Percentiles rank a stretch among this genome's conserved stretches.
Evolutionary conservation across 2,797 vertebrate genomes (phyloP).

Genomic region (Hemibagrus guttatus): DNA sequence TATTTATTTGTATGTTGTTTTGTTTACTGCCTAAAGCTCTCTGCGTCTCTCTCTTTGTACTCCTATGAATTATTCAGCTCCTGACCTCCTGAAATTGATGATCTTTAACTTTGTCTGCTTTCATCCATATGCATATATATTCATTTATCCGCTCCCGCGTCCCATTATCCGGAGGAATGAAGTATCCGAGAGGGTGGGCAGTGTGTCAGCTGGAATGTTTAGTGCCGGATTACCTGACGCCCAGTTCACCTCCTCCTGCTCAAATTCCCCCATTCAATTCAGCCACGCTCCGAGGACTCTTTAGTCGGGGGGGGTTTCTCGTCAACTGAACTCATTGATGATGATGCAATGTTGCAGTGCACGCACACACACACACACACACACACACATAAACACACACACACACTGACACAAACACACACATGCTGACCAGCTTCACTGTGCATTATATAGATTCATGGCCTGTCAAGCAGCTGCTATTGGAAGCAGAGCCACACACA

Average conservation of each 20-base stretch:
- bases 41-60: conserved; percentile 44
- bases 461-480: conserved; percentile 1
- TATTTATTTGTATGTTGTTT: conserved; percentile 54
- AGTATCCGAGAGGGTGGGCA: conserved; percentile 26
- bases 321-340: background rate
- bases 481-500: background rate
- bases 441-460: background rate
- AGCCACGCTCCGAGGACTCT: background rate
- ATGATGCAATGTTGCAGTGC: too few relatives aligned
- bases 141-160: conserved; percentile 49
- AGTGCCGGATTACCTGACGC: background rate
- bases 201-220: conserved; percentile 1
- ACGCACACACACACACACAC: too few relatives aligned
- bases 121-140: conserved; percentile 56
- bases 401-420: conserved; percentile 4
- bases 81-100: conserved; percentile 49
- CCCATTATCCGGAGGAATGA: conserved; percentile 22
- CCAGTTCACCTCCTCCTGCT: background rate
- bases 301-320: background rate
- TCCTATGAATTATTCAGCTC: conserved; percentile 56
- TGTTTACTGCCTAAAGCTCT: conserved; percentile 53
- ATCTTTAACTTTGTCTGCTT: conserved; percentile 54
- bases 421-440: background rate
- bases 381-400: too few relatives aligned
- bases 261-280: background rate